Percentiles rank a stretch among this genome's conserved stretches.
phyloP scores from a whole-genome alignment of 2,797 vertebrate genomes.

The Rhinogobio ventralis region DNA sequence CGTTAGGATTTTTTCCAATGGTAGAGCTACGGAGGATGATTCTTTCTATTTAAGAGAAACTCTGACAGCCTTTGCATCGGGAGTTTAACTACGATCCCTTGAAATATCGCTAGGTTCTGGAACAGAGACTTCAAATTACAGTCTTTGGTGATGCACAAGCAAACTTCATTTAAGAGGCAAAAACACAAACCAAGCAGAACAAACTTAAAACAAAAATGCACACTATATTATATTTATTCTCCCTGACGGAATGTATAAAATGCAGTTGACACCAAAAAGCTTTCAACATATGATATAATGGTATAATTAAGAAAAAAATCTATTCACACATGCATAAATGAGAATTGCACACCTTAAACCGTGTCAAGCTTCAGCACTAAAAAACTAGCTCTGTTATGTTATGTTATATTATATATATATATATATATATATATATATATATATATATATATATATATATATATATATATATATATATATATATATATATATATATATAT shows the following conservation, averaged over 20 bases:
- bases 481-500: too few relatives aligned
- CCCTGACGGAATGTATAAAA: slow-evolving; percentile 99
- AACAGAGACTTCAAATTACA: slow-evolving; percentile 82
- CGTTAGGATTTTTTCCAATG: neutral
- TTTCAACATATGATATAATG: slow-evolving; percentile 89
- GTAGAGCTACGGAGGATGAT: neutral
- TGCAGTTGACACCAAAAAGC: slow-evolving; percentile 90
- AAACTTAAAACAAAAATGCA: slow-evolving; percentile 67
- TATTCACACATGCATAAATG: slow-evolving; percentile 99
- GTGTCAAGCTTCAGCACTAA: slow-evolving; percentile 99
- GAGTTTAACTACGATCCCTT: neutral
- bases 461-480: too few relatives aligned
- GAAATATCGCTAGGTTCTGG: slow-evolving; percentile 12
- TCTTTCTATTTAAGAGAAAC: neutral
- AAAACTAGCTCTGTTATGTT: slow-evolving; percentile 94
- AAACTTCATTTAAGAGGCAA: slow-evolving; percentile 85
- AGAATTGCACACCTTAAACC: slow-evolving; percentile 99
- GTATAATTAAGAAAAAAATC: slow-evolving; percentile 74
- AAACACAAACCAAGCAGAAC: slow-evolving; percentile 78
- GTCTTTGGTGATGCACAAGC: slow-evolving; percentile 99
- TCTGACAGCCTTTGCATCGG: neutral
- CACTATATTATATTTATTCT: slow-evolving; percentile 75
- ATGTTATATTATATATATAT: slow-evolving; percentile 79
- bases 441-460: too few relatives aligned
- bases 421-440: too few relatives aligned